A percentile compares a stretch with the other conserved stretches of the same genome.
Conservation (phyloP, 2,888 invertebrate species). For the Amblyjoppa proteus region DNA sequence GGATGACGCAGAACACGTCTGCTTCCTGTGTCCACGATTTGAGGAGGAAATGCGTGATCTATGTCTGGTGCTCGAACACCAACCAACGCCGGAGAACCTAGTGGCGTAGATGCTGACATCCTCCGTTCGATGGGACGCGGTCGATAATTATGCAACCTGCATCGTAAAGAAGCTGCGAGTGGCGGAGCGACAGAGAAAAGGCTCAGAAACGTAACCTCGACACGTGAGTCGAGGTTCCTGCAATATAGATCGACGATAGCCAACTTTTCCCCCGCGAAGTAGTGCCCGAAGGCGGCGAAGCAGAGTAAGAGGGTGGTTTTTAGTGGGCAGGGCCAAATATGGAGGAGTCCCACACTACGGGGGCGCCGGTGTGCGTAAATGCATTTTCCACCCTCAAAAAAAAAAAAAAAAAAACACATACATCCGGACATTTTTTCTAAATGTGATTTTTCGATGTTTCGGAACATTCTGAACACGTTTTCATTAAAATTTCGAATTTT, state of each 20-base stretch:
- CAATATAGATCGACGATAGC: background rate
- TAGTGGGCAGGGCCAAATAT: background rate
- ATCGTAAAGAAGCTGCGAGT: slow-evolving; percentile 12
- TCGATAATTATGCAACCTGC: background rate
- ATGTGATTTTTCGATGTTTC: no score
- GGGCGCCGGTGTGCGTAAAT: slow-evolving; percentile 2
- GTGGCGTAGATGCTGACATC: background rate
- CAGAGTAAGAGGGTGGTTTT: slow-evolving; percentile 9
- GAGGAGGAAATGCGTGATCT: no score
- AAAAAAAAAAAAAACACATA: slow-evolving; percentile 10
- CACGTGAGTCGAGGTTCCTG: no score
- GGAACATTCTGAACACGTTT: no score
- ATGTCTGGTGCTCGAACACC: no score
- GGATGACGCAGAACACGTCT: slow-evolving; percentile 63
- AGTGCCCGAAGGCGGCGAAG: slow-evolving; percentile 7
- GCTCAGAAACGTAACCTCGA: no score
- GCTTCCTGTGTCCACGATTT: background rate
- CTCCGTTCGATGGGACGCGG: background rate
- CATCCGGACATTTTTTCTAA: background rate
- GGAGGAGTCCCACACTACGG: slow-evolving; percentile 13
- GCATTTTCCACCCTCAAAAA: background rate
- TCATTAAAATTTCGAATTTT: no score
- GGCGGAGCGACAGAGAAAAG: background rate
- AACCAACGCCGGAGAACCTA: no score
- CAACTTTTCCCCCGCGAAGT: background rate